Evolutionary conservation across 1,140 invertebrate genomes (phyloP).

Genomic region (Brachionus rubens): DNA sequence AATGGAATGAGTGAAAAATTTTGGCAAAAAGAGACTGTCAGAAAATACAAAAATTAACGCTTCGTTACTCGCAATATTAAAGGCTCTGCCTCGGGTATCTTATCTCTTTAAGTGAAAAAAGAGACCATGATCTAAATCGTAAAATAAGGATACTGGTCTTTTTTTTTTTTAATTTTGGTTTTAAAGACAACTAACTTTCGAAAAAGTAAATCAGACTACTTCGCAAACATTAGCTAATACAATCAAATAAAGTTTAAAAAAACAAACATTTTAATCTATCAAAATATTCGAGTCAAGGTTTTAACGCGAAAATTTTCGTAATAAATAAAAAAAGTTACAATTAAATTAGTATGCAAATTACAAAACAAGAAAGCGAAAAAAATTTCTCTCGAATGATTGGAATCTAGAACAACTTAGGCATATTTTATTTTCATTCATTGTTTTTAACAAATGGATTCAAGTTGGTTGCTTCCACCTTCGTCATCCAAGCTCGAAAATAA

Average conservation of each 20-base stretch:
- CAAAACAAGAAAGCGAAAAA: neutral
- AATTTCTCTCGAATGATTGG: neutral
- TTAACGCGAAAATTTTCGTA: neutral
- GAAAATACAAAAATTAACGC: too few relatives aligned
- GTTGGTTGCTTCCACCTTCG: constrained; percentile 8
- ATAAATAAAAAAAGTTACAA: neutral
- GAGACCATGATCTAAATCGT: too few relatives aligned
- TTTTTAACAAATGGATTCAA: constrained; percentile 14
- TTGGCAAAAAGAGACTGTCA: too few relatives aligned
- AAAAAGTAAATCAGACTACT: neutral
- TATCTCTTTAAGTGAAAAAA: too few relatives aligned
- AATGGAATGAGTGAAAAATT: too few relatives aligned
- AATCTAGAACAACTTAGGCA: too few relatives aligned
- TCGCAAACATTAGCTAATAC: neutral
- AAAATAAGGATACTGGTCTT: too few relatives aligned
- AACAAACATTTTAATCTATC: neutral
- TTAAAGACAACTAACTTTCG: too few relatives aligned
- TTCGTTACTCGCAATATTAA: too few relatives aligned
- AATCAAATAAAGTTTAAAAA: neutral
- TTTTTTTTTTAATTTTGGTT: too few relatives aligned
- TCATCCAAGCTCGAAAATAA: constrained; percentile 14
- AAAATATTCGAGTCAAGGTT: constrained; percentile 25
- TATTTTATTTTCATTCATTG: too few relatives aligned
- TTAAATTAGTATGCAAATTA: neutral
- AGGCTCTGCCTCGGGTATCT: too few relatives aligned